Conservation (phyloP, 2,113 vertebrate species). For the Petroica traversi region DNA sequence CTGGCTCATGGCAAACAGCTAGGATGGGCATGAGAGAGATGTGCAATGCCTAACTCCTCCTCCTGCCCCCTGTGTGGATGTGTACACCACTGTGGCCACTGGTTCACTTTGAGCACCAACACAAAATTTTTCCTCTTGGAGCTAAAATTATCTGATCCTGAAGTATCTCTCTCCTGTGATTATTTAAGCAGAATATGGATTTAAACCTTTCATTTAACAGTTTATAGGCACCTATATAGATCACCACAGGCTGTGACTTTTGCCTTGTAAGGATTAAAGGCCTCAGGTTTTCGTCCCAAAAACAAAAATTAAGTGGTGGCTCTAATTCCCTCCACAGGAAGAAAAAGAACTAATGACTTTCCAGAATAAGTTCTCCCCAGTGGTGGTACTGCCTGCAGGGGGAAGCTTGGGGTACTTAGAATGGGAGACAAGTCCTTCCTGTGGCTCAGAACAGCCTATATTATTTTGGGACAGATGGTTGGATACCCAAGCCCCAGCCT, state of each 20-base stretch:
- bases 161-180: not conserved
- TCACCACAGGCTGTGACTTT: not conserved
- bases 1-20: not conserved
- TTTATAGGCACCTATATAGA: not conserved
- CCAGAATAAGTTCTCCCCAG: not conserved
- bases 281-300: not conserved
- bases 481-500: not conserved
- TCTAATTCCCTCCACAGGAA: not conserved
- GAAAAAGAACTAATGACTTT: not conserved
- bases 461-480: not conserved
- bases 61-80: not conserved
- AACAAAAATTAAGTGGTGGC: not conserved
- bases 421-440: not conserved
- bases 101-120: not conserved
- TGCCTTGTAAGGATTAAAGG: not conserved
- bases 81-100: rapidly evolving
- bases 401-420: not conserved
- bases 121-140: not conserved
- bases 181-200: not conserved
- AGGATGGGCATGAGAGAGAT: not conserved
- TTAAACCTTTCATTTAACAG: not conserved
- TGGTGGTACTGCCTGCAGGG: rapidly evolving
- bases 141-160: not conserved
- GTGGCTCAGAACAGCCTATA: not conserved
- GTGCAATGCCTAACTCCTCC: not conserved